Evolutionary conservation across 2,113 vertebrate genomes (phyloP), one percentile per base, ranked within the genome.

Genomic region (Lipophrys pholis): DNA sequence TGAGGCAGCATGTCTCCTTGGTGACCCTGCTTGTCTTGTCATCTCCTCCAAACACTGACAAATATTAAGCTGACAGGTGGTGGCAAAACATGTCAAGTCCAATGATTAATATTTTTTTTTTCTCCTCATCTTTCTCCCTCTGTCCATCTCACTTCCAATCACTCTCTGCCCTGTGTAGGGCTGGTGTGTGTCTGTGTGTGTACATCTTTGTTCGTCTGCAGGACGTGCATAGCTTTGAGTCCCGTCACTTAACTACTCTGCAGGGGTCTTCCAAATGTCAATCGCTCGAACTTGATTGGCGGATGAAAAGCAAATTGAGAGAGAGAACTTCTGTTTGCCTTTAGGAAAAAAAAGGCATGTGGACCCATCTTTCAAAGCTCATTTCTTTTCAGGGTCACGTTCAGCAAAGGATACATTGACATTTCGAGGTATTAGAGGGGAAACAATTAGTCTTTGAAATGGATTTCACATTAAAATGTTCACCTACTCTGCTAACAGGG

Each of bases 51-150:
- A 81, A 71, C 77, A 52, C 76, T 59, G 71, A 85, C 73, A 53
- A 73, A 80, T 53, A 79, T 83, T 56, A 54, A 30, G 68, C 49
- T 82, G 83, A 86, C 85, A 84, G 80, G 51, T 78, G 69, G 74
- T 78, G 68, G 46, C 75, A 84, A 85, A 84, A 88, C 68, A 83
- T 82, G 86, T 89, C 79, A 89, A 72, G 85, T 78, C 51, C 15
- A 54, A 35, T 87, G 74, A 80, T 81, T 84, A 73, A 86, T 77
- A 70, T 30, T 30, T 80, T 30, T 30, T 30, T 81, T 81, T 82
- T 54, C 35, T 57, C n/a, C 17, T 49, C 66, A 54, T 84, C 59
- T 76, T 65, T 74, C 61, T 69, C 39, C 50, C 53, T 70, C 36
- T 67, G 53, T 84, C 69, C 52, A 76, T 90, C 58, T 17, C 30